Evolutionary conservation across 2,888 invertebrate species (phyloP), one percentile per base, ranked within the genome.

Genomic region (Horisme vitalbata): DNA sequence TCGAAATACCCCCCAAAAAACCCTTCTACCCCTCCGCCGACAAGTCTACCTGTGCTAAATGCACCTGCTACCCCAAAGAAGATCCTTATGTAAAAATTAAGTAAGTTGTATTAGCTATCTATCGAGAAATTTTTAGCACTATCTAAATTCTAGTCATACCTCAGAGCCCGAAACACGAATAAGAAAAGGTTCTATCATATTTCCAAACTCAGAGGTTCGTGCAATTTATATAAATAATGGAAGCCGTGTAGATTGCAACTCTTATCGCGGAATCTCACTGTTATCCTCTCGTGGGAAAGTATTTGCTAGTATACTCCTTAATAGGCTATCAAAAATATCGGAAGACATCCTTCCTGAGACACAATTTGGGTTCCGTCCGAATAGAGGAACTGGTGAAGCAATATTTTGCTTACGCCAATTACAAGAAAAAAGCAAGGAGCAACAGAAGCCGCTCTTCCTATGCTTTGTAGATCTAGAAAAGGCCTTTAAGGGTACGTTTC

Each of bases 41-140:
- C 28, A 79, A 79, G 39, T 71, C 62, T 0, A 79, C 76, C 0
- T 82, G 82, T 13, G 52, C 21, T 0, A 54, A 68, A 3, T 83
- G 83, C 31, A 43, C 63, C 0, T 83, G 83, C 41, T 85, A 60
- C 45, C 78, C 80, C 0, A 68, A 71, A 2, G 79, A 79, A 2
- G 76, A 77, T 0, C 78, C 79, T 15, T 83, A 79, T 23, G 39
- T 41, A 0, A 72, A 61, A 11, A 68, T 66, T 0, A 75, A 74
- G 83, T 83, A 41, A 50, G 66, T 5, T 2, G 28, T 7, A 1
- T 20, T 23, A 15, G 1, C 11, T 8, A 12, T 30, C 20, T 1
- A 30, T 21, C 6, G n/a, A n/a, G n/a, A n/a, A n/a, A n/a, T n/a
- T n/a, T n/a, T n/a, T n/a, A n/a, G n/a, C n/a, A n/a, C n/a, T n/a